Evolutionary conservation across 2,113 vertebrate genomes (phyloP).

Genomic region (Rhinolophus ferrumequinum): DNA sequence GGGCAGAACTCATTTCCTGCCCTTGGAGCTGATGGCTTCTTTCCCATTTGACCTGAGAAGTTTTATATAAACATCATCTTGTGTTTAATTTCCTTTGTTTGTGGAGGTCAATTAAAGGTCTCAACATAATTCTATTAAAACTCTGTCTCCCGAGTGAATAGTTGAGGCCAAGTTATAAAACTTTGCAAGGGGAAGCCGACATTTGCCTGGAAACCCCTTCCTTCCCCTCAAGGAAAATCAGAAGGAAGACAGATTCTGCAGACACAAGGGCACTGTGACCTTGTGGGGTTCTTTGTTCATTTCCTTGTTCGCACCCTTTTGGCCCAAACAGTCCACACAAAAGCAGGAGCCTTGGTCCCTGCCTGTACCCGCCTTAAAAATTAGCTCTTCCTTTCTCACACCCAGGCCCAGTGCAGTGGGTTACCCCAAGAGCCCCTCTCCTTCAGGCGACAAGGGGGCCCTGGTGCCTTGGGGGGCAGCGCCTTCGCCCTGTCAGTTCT

Average conservation of each 20-base stretch:
- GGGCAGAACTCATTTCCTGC: rapidly evolving
- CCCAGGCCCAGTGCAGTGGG: rapidly evolving
- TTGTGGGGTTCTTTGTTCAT: not conserved
- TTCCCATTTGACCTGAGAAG: not conserved
- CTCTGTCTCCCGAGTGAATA: not conserved
- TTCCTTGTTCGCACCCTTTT: rapidly evolving
- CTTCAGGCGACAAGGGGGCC: not conserved
- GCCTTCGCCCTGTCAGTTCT: rapidly evolving
- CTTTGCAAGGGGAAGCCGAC: not conserved
- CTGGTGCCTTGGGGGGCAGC: rapidly evolving
- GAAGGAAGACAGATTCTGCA: not conserved
- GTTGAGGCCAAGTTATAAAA: constrained; percentile 13
- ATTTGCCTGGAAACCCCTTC: not conserved
- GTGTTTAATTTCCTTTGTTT: constrained; percentile 48
- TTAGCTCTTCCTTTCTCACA: too few relatives aligned
- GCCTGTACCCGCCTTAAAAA: rapidly evolving
- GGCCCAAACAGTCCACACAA: not conserved
- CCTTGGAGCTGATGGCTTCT: not conserved
- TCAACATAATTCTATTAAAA: not conserved
- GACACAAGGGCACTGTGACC: rapidly evolving
- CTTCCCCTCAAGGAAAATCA: not conserved
- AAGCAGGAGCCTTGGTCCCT: rapidly evolving
- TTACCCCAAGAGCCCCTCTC: not conserved
- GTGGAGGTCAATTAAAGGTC: constrained; percentile 22
- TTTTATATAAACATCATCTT: not conserved